Conservation (phyloP, 2,888 invertebrate genomes). For the Chymomyza fuscimana region DNA sequence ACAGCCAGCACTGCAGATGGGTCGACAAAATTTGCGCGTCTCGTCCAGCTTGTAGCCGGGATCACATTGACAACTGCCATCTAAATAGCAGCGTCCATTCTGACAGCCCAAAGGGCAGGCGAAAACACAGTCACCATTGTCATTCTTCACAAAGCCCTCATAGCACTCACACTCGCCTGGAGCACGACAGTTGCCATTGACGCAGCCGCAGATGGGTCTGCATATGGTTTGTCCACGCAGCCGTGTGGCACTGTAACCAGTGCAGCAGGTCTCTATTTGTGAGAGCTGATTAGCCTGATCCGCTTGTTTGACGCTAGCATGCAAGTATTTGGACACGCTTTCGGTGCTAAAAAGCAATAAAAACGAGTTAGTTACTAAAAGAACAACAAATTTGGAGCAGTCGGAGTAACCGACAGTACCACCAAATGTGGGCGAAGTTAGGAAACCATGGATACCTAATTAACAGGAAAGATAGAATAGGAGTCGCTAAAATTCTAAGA, state of each 20-base stretch:
- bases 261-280: constrained; percentile 85
- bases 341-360: constrained; percentile 53
- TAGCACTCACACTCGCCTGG: constrained; percentile 76
- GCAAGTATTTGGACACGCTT: constrained; percentile 65
- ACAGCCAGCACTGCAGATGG: constrained; percentile 81
- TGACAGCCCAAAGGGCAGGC: constrained; percentile 81
- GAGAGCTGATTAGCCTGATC: constrained; percentile 82
- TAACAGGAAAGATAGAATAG: too few species aligned
- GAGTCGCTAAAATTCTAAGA: too few species aligned
- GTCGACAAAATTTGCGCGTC: constrained; percentile 83
- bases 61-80: constrained; percentile 84
- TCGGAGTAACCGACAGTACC: too few species aligned
- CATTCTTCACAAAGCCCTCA: constrained; percentile 74
- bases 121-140: constrained; percentile 77
- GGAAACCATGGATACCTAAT: too few species aligned
- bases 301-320: constrained; percentile 56
- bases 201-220: constrained; percentile 58
- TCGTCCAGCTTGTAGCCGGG: constrained; percentile 82
- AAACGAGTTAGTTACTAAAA: not conserved
- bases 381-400: too few species aligned
- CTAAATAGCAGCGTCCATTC: constrained; percentile 82
- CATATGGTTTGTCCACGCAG: constrained; percentile 60
- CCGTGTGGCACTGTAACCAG: constrained; percentile 29
- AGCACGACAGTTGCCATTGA: constrained; percentile 74
- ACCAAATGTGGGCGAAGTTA: too few species aligned